A percentile compares a stretch with the other conserved stretches of the same genome.
Evolutionary conservation across 1,140 invertebrate genomes (phyloP).

Genomic region (Riptortus pedestris): DNA sequence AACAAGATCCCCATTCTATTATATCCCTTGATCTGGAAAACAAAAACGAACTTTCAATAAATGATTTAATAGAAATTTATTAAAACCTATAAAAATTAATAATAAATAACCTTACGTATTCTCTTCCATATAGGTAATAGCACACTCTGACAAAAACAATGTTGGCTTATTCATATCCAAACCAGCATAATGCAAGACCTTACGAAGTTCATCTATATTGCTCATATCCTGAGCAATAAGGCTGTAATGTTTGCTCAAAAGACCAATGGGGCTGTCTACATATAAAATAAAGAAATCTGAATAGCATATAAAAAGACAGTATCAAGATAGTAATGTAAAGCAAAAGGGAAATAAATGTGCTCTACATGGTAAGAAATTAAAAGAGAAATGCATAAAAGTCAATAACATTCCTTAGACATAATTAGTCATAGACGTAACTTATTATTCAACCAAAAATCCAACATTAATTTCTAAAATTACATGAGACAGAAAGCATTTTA

Average conservation of each 20-base stretch:
- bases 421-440: too few relatives aligned
- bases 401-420: too few relatives aligned
- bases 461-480: too few relatives aligned
- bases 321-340: neutral
- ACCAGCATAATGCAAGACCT: conserved; percentile 62
- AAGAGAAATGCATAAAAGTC: too few relatives aligned
- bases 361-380: conserved; percentile 8
- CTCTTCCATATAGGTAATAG: conserved; percentile 83
- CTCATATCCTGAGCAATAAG: conserved; percentile 79
- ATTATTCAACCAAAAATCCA: too few relatives aligned
- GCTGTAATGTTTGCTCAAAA: conserved; percentile 84
- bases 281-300: conserved; percentile 45
- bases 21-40: conserved; percentile 32
- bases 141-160: conserved; percentile 88
- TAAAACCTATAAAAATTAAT: conserved; percentile 1
- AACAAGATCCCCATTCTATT: conserved; percentile 39
- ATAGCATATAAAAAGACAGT: neutral
- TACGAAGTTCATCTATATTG: conserved; percentile 61
- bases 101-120: conserved; percentile 24
- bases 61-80: too few relatives aligned
- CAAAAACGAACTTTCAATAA: neutral
- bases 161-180: conserved; percentile 69
- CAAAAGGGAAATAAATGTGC: neutral
- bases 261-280: conserved; percentile 75
- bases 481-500: too few relatives aligned